These are phyloP conservation scores for Epinotia bilunana DNA, from an alignment of 2,888 invertebrate species.

Conservation along the genomic window DNA sequence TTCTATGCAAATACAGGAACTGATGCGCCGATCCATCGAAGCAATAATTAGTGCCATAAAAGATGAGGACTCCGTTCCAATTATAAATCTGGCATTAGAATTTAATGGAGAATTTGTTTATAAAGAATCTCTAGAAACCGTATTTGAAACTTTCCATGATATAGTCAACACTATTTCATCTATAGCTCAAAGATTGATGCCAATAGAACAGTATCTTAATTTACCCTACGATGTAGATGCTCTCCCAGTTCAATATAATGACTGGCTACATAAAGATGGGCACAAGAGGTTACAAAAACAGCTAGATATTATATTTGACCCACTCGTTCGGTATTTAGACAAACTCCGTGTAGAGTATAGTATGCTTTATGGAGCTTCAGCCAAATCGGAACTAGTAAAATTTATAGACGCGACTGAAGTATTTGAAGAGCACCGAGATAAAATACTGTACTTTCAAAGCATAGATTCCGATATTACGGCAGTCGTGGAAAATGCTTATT, in stretches of 20 bases:
- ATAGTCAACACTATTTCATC: slow-evolving; percentile 84
- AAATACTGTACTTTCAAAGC: slow-evolving; percentile 85
- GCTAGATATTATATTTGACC: slow-evolving; percentile 82
- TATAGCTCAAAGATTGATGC: slow-evolving; percentile 85
- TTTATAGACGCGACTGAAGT: slow-evolving; percentile 81
- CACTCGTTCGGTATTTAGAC: slow-evolving; percentile 84
- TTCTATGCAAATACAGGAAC: slow-evolving; percentile 85
- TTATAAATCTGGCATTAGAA: slow-evolving; percentile 84
- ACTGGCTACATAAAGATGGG: slow-evolving; percentile 81
- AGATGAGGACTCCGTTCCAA: slow-evolving; percentile 83
- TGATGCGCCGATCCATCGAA: slow-evolving; percentile 87
- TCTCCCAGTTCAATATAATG: slow-evolving; percentile 84
- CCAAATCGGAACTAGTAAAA: slow-evolving; percentile 71
- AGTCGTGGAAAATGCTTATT: slow-evolving; percentile 87
- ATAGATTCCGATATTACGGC: slow-evolving; percentile 86
- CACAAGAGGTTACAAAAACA: slow-evolving; percentile 80
- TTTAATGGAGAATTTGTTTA: slow-evolving; percentile 84
- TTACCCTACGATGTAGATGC: slow-evolving; percentile 74
- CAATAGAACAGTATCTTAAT: slow-evolving; percentile 81
- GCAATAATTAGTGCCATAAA: slow-evolving; percentile 84
- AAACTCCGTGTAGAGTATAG: slow-evolving; percentile 82
- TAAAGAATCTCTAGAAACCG: slow-evolving; percentile 83
- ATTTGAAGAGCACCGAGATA: slow-evolving; percentile 85
- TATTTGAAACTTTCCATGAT: slow-evolving; percentile 83
- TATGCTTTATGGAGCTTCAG: slow-evolving; percentile 81